A percentile compares a stretch with the other conserved stretches of the same genome.
Conservation (phyloP, 2,888 invertebrate species). For the Steinernema carpocapsae region DNA sequence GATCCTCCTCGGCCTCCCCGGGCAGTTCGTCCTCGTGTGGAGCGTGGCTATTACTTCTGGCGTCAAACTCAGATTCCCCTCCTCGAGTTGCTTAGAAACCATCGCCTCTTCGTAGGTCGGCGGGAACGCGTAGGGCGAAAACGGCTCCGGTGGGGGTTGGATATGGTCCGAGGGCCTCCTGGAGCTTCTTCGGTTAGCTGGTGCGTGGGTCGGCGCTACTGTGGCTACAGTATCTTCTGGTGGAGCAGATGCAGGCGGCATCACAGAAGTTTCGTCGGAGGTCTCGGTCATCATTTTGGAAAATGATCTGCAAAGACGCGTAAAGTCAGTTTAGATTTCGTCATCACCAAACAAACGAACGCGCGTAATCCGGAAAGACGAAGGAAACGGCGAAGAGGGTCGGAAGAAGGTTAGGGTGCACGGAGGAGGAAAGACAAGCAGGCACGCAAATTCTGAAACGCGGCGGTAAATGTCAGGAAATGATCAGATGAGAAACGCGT, state of each 20-base stretch:
- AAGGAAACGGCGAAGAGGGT: neutral
- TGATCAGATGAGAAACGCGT: neutral
- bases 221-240: constrained; percentile 17
- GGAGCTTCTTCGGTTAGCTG: neutral
- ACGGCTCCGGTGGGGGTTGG: constrained; percentile 1
- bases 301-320: neutral
- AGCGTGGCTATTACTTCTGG: neutral
- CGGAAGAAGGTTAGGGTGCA: neutral
- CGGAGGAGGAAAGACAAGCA: neutral
- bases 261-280: constrained; percentile 17
- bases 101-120: constrained; percentile 31
- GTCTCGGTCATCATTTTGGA: constrained; percentile 27
- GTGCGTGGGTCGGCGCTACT: neutral
- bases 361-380: constrained; percentile 3
- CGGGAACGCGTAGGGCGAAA: constrained; percentile 20
- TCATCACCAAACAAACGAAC: constrained; percentile 11
- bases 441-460: no score
- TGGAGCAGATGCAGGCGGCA: neutral
- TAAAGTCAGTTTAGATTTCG: constrained; percentile 12
- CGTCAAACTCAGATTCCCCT: neutral
- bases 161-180: constrained; percentile 8
- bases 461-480: neutral
- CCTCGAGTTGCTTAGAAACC: constrained; percentile 25
- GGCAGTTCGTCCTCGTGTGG: neutral
- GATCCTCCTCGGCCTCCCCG: neutral